Base-by-base conservation (phyloP, 2,113 vertebrate genomes). In the Typhlomys cinereus region DNA sequence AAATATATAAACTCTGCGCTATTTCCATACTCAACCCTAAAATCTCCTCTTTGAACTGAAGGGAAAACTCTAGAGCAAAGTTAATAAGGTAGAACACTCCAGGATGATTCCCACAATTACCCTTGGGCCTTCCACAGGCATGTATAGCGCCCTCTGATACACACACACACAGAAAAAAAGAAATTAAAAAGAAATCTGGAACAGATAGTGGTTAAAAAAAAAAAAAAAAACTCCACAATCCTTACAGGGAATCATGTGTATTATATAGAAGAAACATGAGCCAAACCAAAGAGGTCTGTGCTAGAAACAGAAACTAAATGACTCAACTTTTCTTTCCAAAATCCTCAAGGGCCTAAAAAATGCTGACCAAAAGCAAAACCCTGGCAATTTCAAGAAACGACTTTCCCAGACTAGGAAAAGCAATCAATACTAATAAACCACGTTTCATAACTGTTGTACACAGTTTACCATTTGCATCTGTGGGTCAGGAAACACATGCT, bases 371-470 rank as follows among this genome's bases (percentile, higher is more conserved):
- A 94, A 78, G 31, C 25, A 74, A 66, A n/a, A 79, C 36, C 69
- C 46, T 66, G 80, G 61, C 18, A 9, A 93, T 80, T 94, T 92
- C 80, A 81, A 83, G 41, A 88, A 83, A 90, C 78, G 21, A 86
- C 67, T 82, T 89, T 70, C 59, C 41, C 59, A 92, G 48, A 25
- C 79, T 57, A 88, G 39, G 48, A 95, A 90, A 64, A 82, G 41
- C 46, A 71, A 85, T 61, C 12, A 7, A 18, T 81, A 62, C 57
- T 83, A 87, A 81, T 3, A 64, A n/a, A 91, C 62, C 41, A 83
- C 7, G 27, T 78, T 74, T 61, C 89, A 29, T 67, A 75, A n/a
- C n/a, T n/a, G 92, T 95, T 1, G 18, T 88, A 46, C 54, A 87
- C 14, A 74, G 31, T 74, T 88, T 78, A 78, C 70, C 31, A 27